Evolutionary conservation across 2,113 vertebrate species (phyloP), one percentile per base, ranked within the genome.

Genomic region (Nothocercus nigrocapillus): DNA sequence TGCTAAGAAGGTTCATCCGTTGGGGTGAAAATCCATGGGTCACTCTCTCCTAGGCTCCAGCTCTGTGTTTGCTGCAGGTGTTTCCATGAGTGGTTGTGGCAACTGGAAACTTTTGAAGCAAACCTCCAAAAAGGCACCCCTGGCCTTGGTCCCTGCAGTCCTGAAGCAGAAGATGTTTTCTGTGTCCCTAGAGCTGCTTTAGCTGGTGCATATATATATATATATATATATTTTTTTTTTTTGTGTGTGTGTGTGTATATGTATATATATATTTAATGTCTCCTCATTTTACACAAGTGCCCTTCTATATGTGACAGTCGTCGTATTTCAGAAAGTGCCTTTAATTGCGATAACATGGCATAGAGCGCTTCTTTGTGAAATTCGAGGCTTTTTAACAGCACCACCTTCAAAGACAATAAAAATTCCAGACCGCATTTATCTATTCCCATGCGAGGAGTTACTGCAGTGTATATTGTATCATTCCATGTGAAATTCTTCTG

Each of bases 361-460:
- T 82, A 94, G 75, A 92, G 84, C 91, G 93, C 93, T 95, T 90
- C 75, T 95, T 96, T 95, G 95, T 98, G 97, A 98, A 98, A 98
- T 83, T 96, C 96, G 97, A 98, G 76, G 97, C 92, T 91, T 62
- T 91, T 96, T 95, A 96, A 84, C 90, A 97, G 95, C 95, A 92
- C 85, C 90, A 94, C 97, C 97, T 98, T 99, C 98, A 98, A 98
- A 98, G 97, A 98, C 96, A 97, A 97, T 97, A 98, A 95, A 97
- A 97, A 97, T 97, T 97, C 97, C 97, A 97, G 91, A 69, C 96
- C 89, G 80, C 90, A 86, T 97, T 98, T 97, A 97, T 98, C 97
- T 98, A 93, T 98, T 97, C 97, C 97, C 97, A 68, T 96, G 97
- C 97, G 98, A 97, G 97, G 96, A 90, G 94, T 88, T 97, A 93